Evolutionary conservation across 2,888 invertebrate species (phyloP).

Genomic region (Petrophora chlorosata): DNA sequence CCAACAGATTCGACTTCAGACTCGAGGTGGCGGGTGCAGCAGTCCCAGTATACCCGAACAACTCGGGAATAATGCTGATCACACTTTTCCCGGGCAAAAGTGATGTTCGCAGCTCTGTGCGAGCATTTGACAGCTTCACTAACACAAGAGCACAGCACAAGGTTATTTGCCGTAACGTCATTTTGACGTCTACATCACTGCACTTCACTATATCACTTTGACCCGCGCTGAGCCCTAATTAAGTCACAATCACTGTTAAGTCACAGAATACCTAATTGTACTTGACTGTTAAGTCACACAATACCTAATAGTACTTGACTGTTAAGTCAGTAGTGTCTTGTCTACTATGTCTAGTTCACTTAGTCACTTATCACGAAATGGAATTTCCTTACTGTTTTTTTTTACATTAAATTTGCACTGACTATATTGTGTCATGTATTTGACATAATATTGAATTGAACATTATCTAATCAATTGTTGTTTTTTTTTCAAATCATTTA

Average conservation of each 20-base stretch:
- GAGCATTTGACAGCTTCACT: constrained; percentile 34
- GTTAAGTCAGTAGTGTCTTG: no score
- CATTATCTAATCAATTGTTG: no score
- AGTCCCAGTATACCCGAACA: constrained; percentile 41
- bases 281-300: no score
- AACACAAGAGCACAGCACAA: constrained; percentile 48
- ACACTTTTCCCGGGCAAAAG: constrained; percentile 49
- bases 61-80: constrained; percentile 51
- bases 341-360: no score
- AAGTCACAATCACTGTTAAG: neutral
- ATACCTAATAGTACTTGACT: no score
- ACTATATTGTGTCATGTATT: no score
- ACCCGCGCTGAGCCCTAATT: neutral
- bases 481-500: no score
- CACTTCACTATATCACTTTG: constrained; percentile 8
- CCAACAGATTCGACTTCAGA: constrained; percentile 7
- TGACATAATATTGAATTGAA: no score
- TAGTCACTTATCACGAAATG: no score
- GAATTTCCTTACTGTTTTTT: no score
- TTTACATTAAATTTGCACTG: no score
- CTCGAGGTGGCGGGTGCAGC: constrained; percentile 9
- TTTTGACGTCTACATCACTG: constrained; percentile 32
- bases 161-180: constrained; percentile 52
- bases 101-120: constrained; percentile 38
- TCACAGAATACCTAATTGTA: no score